Base-by-base conservation (phyloP, 1,140 invertebrate species). In the Hylaeus anthracinus region DNA sequence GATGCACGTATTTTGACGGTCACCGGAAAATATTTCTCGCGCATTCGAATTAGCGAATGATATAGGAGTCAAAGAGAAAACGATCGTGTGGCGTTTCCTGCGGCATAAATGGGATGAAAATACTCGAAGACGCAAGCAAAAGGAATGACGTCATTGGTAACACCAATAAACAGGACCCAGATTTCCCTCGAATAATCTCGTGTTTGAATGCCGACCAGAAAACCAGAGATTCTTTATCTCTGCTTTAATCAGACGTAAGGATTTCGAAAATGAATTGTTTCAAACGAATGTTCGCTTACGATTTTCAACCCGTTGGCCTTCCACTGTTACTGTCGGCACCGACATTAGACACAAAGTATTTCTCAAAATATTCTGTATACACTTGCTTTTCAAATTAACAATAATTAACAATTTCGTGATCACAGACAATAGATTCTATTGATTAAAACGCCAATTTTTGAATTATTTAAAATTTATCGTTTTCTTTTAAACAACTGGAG, bases 21-120 rank as follows among this genome's bases (percentile, higher is more conserved):
- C 14, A n/a, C 43, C 2, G 8, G 26, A 0, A 41, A 41, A 61
- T 41, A 53, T 77, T 61, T 41, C n/a, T 51, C 26, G 12, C 1
- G 43, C 55, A 9, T 60, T 39, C 66, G 39, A 51, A 77, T 77
- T 70, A 60, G 45, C 37, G 15, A 51, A 14, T 53, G 75, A 70
- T 70, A 41, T 51, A 60, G 5, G 43, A 8, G 37, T 41, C 3
- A 14, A 48, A 43, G 60, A 65, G 26, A 48, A 61, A 63, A 55
- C 77, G 69, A 56, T 1, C 48, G 48, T n/a, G 51, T 45, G 45
- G 67, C 60, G 70, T 65, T 79, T 65, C 77, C 51, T 26, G 70
- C 70, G 3, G 77, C 77, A 79, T 79, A 79, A 79, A 79, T 79
- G 77, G 77, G 77, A 79, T 79, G 77, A 79, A 79, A 79, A 79